Base-by-base conservation (phyloP, 2,888 invertebrate species). In the Campoplex capitator region DNA sequence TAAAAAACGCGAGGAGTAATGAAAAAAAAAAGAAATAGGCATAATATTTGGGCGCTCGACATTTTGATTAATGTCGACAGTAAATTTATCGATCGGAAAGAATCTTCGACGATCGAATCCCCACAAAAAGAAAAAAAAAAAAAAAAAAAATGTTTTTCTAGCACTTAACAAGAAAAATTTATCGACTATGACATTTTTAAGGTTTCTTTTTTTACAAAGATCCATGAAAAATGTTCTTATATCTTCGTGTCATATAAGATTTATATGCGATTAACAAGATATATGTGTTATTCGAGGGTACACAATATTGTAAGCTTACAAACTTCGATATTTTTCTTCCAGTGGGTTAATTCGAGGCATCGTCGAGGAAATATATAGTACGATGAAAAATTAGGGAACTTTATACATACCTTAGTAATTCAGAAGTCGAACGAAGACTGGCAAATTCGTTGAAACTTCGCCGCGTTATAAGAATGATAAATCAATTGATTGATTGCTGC, bases 331-430 rank as follows among this genome's bases (percentile, higher is more conserved):
- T 16, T 48, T 45, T 32, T 73, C 18, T 9, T 73, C 35, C 54
- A 54, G 11, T n/a, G 38, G 42, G 48, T 18, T 23, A 51, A 42
- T 81, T 76, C 67, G 51, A 79, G 70, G n/a, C 42, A 68, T 58
- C n/a, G 23, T 56, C 38, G 65, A 56, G 2, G 16, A 42, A 18
- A 76, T 23, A 23, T 23, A 23, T 23, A 78, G 58, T 4, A 18
- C 9, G 18, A 76, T 18, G 16, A 51, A 58, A 75, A 54, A 65
- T 65, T 45, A 28, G 86, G 88, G 88, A 90, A 90, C 89, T 89
- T 83, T 90, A 86, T 90, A 90, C 90, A 90, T 88, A 90, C 88
- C 89, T 85, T 80, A 73, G 68, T 54, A 81, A 48, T 82, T 62
- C 51, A 9, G n/a, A 78, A 68, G 77, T 68, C 4, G 56, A 78